Conservation (phyloP, 1,140 invertebrate genomes). For the Heliconius hermathena region DNA sequence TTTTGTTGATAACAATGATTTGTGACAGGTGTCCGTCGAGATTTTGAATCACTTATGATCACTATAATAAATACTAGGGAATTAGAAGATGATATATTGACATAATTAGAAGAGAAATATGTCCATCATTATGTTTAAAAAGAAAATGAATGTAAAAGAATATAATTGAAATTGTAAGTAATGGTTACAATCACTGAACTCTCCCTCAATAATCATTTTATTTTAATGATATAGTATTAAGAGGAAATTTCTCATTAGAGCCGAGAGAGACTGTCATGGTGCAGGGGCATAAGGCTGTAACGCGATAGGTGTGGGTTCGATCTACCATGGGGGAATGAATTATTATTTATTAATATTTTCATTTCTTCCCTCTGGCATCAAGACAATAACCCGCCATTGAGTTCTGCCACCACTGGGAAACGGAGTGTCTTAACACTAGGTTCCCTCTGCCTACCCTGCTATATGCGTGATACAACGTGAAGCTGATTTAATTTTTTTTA, state of each 20-base stretch:
- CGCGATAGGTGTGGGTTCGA: not conserved
- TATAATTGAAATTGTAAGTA: slow-evolving; percentile 4
- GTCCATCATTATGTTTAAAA: not conserved
- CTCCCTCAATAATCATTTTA: not conserved
- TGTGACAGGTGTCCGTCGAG: not conserved
- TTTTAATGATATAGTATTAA: no score
- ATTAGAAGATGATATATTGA: not conserved
- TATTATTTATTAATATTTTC: not conserved
- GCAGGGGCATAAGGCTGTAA: not conserved
- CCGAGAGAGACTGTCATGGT: not conserved
- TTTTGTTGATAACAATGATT: not conserved
- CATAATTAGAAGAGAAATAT: not conserved
- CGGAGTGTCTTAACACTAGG: not conserved
- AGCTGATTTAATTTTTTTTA: not conserved
- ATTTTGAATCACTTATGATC: not conserved
- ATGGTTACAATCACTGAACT: not conserved
- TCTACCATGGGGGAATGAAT: not conserved
- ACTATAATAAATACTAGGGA: not conserved
- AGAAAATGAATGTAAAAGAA: not conserved
- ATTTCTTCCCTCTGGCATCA: not conserved
- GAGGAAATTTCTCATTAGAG: not conserved
- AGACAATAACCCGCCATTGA: not conserved
- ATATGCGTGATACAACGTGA: not conserved
- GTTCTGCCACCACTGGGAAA: not conserved
- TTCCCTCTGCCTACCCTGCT: not conserved